Percentiles rank a stretch among this genome's conserved stretches.
Conservation (phyloP, 2,888 invertebrate species). For the Incurvaria masculella region DNA sequence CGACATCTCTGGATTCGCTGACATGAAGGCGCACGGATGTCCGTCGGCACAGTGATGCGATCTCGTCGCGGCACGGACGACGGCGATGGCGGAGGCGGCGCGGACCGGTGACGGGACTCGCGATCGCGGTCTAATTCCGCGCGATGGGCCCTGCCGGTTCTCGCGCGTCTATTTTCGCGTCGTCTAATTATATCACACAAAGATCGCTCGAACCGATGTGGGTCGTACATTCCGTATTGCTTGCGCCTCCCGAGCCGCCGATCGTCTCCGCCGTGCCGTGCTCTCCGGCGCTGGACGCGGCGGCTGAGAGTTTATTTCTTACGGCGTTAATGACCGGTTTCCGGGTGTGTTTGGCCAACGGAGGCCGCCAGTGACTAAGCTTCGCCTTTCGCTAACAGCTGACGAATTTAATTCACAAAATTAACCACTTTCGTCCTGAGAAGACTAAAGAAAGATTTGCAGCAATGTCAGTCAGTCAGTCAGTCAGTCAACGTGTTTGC, state of each 20-base stretch:
- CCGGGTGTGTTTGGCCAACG: not conserved
- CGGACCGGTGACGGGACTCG: not conserved
- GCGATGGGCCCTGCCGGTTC: not conserved
- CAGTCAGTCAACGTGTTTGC: too few relatives aligned
- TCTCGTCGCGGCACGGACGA: too few relatives aligned
- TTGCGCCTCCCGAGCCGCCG: not conserved
- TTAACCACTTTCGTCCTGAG: too few relatives aligned
- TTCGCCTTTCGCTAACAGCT: too few relatives aligned
- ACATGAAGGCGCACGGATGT: too few relatives aligned
- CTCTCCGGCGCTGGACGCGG: too few relatives aligned
- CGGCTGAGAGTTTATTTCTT: not conserved
- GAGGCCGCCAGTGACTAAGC: not conserved
- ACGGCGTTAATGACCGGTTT: not conserved
- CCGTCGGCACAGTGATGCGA: too few relatives aligned
- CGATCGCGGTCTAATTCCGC: not conserved
- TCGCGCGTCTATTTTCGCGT: not conserved
- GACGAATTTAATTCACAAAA: too few relatives aligned
- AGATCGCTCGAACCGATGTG: slow-evolving; percentile 7
- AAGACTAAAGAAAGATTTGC: too few relatives aligned
- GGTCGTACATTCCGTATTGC: slow-evolving; percentile 2
- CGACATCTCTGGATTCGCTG: too few relatives aligned
- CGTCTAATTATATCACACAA: slow-evolving; percentile 5
- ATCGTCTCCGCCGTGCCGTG: too few relatives aligned
- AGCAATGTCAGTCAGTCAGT: too few relatives aligned
- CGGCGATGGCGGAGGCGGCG: not conserved